Conservation (phyloP, 2,797 vertebrate species). For the Syncerus caffer region DNA sequence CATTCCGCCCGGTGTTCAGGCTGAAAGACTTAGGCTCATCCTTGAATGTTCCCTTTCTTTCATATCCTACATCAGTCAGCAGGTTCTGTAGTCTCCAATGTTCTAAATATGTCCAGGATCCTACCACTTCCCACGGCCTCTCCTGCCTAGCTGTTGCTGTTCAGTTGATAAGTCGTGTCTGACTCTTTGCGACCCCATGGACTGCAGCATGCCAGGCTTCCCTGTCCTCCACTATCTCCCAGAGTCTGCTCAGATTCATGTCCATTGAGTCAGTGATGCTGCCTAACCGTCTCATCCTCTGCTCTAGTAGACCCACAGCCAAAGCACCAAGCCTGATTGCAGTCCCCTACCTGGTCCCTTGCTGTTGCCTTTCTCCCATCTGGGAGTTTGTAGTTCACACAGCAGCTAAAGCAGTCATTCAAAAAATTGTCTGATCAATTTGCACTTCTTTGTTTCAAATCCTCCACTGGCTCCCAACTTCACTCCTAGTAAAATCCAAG, state of each 20-base stretch:
- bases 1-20: not conserved
- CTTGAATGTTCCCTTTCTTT: not conserved
- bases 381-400: not conserved
- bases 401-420: not conserved
- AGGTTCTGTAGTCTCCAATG: not conserved
- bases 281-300: not conserved
- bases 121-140: not conserved
- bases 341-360: not conserved
- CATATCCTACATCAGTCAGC: not conserved
- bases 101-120: not conserved
- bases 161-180: not conserved
- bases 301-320: not conserved
- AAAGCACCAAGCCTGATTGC: not conserved
- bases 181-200: not conserved
- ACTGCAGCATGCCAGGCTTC: not conserved
- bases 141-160: not conserved
- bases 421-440: not conserved
- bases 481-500: not conserved
- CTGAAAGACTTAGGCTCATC: not conserved
- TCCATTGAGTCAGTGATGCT: not conserved
- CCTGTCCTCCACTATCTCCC: not conserved
- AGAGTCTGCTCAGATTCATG: not conserved
- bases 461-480: not conserved
- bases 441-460: not conserved
- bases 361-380: not conserved